Percentiles rank a stretch among this genome's conserved stretches.
Conservation (phyloP, 1,140 invertebrate genomes). For the Solen grandis region DNA sequence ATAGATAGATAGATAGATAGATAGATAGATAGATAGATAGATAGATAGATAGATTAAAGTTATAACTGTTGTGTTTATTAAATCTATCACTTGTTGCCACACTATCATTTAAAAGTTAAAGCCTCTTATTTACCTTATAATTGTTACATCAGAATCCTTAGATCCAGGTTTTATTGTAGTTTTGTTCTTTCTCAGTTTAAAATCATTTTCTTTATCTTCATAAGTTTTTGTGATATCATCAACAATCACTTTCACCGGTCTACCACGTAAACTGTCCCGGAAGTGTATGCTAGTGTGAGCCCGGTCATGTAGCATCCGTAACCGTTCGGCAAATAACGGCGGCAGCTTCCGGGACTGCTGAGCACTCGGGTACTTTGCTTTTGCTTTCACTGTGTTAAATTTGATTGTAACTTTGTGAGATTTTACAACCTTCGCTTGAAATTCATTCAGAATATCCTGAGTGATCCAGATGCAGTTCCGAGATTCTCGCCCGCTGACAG, state of each 20-base stretch:
- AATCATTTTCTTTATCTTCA: background rate
- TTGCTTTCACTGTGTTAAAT: slow-evolving; percentile 21
- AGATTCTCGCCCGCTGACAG: slow-evolving; percentile 7
- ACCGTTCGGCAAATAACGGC: background rate
- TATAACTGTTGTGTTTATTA: no score
- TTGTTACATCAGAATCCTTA: background rate
- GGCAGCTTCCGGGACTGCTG: background rate
- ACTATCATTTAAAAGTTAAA: no score
- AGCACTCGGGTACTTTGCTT: background rate
- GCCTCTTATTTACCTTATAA: no score
- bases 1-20: no score
- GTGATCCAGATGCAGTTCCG: slow-evolving; percentile 44
- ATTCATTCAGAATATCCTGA: slow-evolving; percentile 41
- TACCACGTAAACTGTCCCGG: background rate
- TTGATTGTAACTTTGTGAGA: slow-evolving; percentile 32
- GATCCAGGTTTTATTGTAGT: background rate
- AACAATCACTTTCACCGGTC: slow-evolving; percentile 43
- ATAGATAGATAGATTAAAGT: no score
- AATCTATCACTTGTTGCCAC: background rate
- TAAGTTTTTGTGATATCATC: slow-evolving; percentile 31
- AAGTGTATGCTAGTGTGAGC: slow-evolving; percentile 19
- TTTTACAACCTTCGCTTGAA: slow-evolving; percentile 31
- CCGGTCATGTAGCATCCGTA: background rate
- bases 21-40: no score
- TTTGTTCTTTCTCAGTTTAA: background rate